These are phyloP conservation scores for Enteromius thamalakanensis DNA, from an alignment of 2,797 vertebrate species.

Conservation along the genomic window DNA sequence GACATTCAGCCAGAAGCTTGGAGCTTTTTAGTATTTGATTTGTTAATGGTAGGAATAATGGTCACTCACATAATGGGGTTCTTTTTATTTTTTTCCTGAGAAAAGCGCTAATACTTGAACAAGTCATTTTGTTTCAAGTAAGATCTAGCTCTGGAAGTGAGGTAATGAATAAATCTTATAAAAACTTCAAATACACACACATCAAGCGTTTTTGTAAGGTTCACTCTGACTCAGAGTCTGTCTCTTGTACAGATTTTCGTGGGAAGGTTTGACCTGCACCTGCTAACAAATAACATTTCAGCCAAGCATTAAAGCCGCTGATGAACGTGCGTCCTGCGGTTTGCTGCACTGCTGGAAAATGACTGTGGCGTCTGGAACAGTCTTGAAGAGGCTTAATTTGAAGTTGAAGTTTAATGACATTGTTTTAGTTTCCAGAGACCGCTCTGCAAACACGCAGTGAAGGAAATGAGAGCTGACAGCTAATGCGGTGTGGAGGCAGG, in stretches of 20 bases:
- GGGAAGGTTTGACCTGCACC: slow-evolving; percentile 3
- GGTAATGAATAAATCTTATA: slow-evolving; percentile 9
- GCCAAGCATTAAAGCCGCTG: background rate
- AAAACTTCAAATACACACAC: background rate
- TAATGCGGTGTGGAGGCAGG: slow-evolving; percentile 18
- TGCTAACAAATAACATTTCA: slow-evolving; percentile 19
- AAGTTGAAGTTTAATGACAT: slow-evolving; percentile 35
- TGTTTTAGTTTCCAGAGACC: slow-evolving; percentile 21
- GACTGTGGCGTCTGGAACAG: background rate
- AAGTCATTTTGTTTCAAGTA: background rate
- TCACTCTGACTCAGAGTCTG: background rate
- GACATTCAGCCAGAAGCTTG: background rate
- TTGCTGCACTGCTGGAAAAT: slow-evolving; percentile 15
- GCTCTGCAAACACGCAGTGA: background rate
- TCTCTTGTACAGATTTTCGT: background rate
- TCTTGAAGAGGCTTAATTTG: slow-evolving; percentile 17
- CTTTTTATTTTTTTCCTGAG: background rate
- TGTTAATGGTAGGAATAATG: slow-evolving; percentile 8
- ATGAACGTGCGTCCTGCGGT: background rate
- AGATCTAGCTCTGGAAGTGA: background rate
- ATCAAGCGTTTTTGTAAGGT: background rate
- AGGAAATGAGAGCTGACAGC: slow-evolving; percentile 22
- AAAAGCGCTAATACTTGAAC: background rate
- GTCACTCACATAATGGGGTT: background rate
- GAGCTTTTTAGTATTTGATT: slow-evolving; percentile 21